phyloP scores from a whole-genome alignment of 2,888 invertebrate genomes.

The Parascotia fuliginaria region DNA sequence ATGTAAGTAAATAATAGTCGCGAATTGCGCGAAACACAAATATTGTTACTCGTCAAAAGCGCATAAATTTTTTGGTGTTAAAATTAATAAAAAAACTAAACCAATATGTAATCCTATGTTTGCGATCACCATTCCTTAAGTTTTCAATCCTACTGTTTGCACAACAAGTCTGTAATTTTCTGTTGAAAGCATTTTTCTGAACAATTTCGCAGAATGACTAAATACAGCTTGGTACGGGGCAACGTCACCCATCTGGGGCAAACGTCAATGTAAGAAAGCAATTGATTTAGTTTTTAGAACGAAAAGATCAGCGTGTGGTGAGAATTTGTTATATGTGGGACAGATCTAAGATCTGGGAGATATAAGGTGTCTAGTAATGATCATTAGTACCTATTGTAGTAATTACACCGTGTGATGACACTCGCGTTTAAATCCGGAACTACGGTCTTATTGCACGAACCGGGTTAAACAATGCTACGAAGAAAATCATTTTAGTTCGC shows the following conservation, averaged over 20 bases:
- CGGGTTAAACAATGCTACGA: constrained; percentile 15
- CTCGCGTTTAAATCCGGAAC: constrained; percentile 31
- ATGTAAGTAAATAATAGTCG: too few species aligned
- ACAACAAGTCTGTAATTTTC: constrained; percentile 8
- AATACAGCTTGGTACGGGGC: constrained; percentile 42
- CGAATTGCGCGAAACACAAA: too few species aligned
- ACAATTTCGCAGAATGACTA: constrained; percentile 36
- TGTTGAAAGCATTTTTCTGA: constrained; percentile 7
- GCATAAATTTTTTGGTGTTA: too few species aligned
- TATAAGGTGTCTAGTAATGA: constrained; percentile 33
- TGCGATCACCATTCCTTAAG: too few species aligned
- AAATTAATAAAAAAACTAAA: too few species aligned
- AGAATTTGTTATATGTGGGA: constrained; percentile 50
- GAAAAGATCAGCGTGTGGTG: constrained; percentile 57
- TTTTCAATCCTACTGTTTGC: neutral
- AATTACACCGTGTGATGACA: constrained; percentile 53
- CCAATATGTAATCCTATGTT: too few species aligned
- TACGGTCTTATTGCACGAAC: constrained; percentile 7
- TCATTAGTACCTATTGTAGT: constrained; percentile 35
- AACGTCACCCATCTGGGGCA: constrained; percentile 53
- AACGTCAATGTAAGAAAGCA: constrained; percentile 43
- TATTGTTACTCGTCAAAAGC: too few species aligned
- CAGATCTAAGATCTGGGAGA: constrained; percentile 45
- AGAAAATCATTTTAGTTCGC: constrained; percentile 23
- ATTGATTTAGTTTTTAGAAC: constrained; percentile 60